Conservation (phyloP, 2,113 vertebrate genomes). For the Anolis carolinensis region DNA sequence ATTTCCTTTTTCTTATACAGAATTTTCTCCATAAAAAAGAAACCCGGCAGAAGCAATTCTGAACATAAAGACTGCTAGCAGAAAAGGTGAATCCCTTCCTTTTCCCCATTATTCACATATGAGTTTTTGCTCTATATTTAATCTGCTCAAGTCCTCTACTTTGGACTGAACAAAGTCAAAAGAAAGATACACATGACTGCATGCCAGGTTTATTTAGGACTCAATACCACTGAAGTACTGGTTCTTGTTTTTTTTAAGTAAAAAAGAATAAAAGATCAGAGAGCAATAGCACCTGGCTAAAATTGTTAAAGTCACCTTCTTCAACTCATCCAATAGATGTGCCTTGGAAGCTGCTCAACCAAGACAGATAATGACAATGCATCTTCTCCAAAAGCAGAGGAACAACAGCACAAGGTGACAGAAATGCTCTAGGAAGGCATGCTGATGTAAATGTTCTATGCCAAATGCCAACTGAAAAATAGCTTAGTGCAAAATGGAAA, state of each 20-base stretch:
- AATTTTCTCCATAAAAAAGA: neutral
- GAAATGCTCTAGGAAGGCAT: accelerated
- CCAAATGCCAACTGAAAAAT: neutral
- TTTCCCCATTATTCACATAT: neutral
- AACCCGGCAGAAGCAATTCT: neutral
- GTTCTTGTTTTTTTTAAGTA: neutral
- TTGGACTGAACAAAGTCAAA: neutral
- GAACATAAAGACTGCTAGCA: neutral
- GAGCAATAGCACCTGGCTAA: neutral
- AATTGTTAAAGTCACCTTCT: conserved; percentile 14
- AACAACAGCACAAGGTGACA: accelerated
- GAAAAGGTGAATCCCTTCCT: too few species aligned
- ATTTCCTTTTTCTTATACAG: too few species aligned
- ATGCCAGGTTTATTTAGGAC: neutral
- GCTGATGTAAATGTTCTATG: neutral
- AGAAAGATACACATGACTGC: neutral
- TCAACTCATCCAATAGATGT: accelerated
- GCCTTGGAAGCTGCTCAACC: neutral
- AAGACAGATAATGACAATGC: neutral
- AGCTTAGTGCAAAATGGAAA: neutral
- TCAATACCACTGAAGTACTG: accelerated
- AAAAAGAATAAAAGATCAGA: too few species aligned
- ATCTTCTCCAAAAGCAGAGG: neutral
- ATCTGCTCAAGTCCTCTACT: neutral
- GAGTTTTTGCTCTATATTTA: neutral